Base-by-base conservation (phyloP, 2,113 vertebrate genomes). In the Ornithorhynchus anatinus region DNA sequence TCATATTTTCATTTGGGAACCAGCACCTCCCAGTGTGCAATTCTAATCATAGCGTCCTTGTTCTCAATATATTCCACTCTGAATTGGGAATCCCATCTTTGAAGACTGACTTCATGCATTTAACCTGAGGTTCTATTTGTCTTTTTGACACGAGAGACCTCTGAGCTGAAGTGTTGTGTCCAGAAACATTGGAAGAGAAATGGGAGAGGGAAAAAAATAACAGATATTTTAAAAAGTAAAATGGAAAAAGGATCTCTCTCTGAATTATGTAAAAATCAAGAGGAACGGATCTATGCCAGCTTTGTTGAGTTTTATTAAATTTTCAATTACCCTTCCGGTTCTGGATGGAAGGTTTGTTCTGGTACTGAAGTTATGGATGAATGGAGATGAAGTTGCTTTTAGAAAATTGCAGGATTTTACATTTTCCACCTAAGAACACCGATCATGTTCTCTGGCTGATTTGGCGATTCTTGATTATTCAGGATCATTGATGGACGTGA, bases 401-500 rank as follows among this genome's bases (percentile, higher is more conserved):
- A 36, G 33, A 67, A 27, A 14, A 31, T 12, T 15, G 7, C 8
- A 63, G 75, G 36, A 52, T 39, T 45, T 56, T 72, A 44, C 10
- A 4, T 3, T 10, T 35, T 13, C 14, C 2, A 33, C 6, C 8
- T 59, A 14, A 36, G 1, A 13, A 1, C 5, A 0, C 0, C 17
- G 13, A 33, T 16, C 3, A 29, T 63, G 2, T 39, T 61, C 15
- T 1, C 38, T 4, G 19, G 59, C 69, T 87, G 56, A 86, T n/a
- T 54, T 61, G 68, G 2, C 12, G 35, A 79, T 54, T 4, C 1
- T 79, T 62, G 74, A 6, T 70, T 57, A n/a, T 31, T 19, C 78
- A 92, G 90, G 88, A 23, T 92, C 79, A 95, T 97, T 19, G 96
- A 97, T 16, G 96, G 96, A 1, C 93, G 58, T 12, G 92, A 96